A percentile compares a stretch with the other conserved stretches of the same genome.
These are phyloP conservation scores for Papilio xuthus DNA, from an alignment of 1,140 invertebrate genomes.

Conservation along the genomic window DNA sequence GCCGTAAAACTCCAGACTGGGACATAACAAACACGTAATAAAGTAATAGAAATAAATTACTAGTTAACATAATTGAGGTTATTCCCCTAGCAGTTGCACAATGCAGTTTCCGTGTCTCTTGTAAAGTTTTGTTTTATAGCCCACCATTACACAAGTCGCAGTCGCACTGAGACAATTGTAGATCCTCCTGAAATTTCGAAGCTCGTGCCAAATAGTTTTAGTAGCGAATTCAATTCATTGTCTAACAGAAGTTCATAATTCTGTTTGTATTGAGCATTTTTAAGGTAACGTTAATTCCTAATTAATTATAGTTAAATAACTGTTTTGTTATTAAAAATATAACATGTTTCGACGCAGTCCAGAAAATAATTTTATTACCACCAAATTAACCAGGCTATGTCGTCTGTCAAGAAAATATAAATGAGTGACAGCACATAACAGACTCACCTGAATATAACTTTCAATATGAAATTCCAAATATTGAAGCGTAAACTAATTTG, in stretches of 20 bases:
- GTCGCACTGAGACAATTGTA: not conserved
- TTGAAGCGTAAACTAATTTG: not conserved
- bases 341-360: too few species aligned
- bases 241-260: not conserved
- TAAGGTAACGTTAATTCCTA: not conserved
- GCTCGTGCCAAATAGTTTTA: constrained; percentile 17
- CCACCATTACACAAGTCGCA: not conserved
- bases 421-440: not conserved
- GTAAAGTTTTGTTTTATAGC: constrained; percentile 8
- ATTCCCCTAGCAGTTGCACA: constrained; percentile 8
- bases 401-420: not conserved
- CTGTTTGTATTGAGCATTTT: not conserved
- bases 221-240: not conserved
- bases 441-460: not conserved
- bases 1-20: too few species aligned
- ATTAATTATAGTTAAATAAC: not conserved
- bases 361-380: too few species aligned
- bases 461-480: not conserved
- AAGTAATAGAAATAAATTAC: not conserved
- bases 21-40: too few species aligned
- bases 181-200: not conserved
- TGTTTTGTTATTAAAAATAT: not conserved
- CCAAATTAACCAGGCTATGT: not conserved
- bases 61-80: not conserved
- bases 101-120: constrained; percentile 16